These are phyloP conservation scores for Sinocyclocheilus rhinocerous DNA, from an alignment of 2,113 vertebrate genomes.

Conservation along the genomic window DNA sequence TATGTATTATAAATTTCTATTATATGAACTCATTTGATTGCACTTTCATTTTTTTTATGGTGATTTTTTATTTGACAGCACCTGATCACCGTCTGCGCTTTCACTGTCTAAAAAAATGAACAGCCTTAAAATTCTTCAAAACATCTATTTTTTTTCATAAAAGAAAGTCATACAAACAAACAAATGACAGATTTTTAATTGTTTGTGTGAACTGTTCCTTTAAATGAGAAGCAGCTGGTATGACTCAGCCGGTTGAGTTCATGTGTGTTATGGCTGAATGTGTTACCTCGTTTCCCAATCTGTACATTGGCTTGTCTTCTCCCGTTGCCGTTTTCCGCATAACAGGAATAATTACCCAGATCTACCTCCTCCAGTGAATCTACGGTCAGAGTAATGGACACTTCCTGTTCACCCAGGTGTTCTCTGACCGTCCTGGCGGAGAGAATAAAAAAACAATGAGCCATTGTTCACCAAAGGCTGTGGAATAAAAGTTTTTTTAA, in stretches of 20 bases:
- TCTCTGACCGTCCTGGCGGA: slow-evolving; percentile 88
- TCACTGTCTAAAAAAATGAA: background rate
- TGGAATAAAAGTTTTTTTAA: slow-evolving; percentile 24
- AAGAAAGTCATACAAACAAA: background rate
- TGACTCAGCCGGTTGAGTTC: slow-evolving; percentile 2
- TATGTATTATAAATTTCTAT: background rate
- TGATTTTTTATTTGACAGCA: background rate
- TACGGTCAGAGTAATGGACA: slow-evolving; percentile 94
- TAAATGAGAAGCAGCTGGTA: slow-evolving; percentile 3
- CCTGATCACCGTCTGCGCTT: background rate
- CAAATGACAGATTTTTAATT: background rate
- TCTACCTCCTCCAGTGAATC: slow-evolving; percentile 92
- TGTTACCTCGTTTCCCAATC: slow-evolving; percentile 88
- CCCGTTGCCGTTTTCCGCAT: slow-evolving; percentile 95
- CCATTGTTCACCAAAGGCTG: background rate
- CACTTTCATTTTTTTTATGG: background rate
- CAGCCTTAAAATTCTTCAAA: background rate
- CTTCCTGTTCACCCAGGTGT: slow-evolving; percentile 96
- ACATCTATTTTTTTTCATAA: background rate
- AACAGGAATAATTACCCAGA: slow-evolving; percentile 97
- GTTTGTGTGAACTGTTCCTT: background rate
- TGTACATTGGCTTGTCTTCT: slow-evolving; percentile 91
- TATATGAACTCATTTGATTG: background rate
- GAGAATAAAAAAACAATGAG: slow-evolving; percentile 54
- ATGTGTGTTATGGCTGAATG: background rate